Base-by-base conservation (phyloP, 2,113 vertebrate genomes). In the Tichodroma muraria region DNA sequence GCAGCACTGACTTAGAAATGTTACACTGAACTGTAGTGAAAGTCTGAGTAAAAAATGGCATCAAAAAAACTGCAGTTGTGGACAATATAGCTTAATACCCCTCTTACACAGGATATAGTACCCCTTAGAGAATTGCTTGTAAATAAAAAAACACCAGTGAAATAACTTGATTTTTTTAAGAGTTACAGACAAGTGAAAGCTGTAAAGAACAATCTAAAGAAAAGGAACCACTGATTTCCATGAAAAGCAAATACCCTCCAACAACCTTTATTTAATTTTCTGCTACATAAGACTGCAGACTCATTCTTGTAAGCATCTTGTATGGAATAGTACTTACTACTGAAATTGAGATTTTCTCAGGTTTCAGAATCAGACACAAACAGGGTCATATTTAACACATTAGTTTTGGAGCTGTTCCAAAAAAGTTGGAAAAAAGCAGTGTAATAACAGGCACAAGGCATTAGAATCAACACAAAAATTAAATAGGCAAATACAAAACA, bases 51-150 rank as follows among this genome's bases (percentile, higher is more conserved):
- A 50, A 80, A 68, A 70, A 19, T 1, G 15, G 33, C 61, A 45
- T 56, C 0, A 30, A 66, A 76, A 49, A 38, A 3, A 0, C 8
- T 23, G 17, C 1, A 0, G 20, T 33, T 91, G 30, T 71, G 65
- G 18, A 49, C 25, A 53, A 40, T 70, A 45, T 52, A 28, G 8
- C 17, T 14, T 9, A 22, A 14, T 60, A 25, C 9, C 8, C 24
- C 37, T 71, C 35, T 57, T 50, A 53, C 13, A 30, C 10, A 16
- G 30, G 9, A 15, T 76, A 28, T 33, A 42, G 37, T 42, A 52
- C 4, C 8, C 16, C 24, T 52, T 15, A 40, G 5, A 91, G 7
- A 78, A 70, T 1, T 59, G 25, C 18, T 78, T 91, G 23, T 53
- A 80, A 80, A 64, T 47, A 10, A 23, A 54, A 47, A 5, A 23